These are phyloP conservation scores for Cinclus mexicanus DNA, from an alignment of 2,113 vertebrate species.

Conservation along the genomic window DNA sequence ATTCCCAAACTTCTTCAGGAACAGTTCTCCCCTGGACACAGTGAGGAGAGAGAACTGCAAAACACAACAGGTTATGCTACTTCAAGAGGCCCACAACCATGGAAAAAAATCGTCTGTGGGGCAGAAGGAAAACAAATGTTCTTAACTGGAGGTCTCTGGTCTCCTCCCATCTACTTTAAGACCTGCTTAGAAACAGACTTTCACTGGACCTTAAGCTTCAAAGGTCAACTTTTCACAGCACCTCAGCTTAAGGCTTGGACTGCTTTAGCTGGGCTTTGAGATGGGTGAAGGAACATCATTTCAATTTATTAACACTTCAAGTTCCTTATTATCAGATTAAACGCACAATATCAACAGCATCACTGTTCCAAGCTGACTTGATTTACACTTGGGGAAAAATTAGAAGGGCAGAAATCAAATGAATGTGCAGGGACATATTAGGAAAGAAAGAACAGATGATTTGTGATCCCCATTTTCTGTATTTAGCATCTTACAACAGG, in stretches of 20 bases:
- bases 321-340: background rate
- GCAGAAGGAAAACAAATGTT: background rate
- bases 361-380: background rate
- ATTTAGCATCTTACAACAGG: background rate
- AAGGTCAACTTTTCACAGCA: background rate
- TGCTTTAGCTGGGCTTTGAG: background rate
- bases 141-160: background rate
- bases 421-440: background rate
- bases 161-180: background rate
- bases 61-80: background rate
- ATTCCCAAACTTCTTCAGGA: background rate
- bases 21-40: background rate
- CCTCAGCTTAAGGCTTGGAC: background rate
- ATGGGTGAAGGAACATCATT: background rate
- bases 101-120: background rate
- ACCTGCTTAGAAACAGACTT: background rate
- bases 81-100: background rate
- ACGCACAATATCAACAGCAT: background rate
- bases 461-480: background rate
- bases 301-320: background rate
- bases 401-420: background rate
- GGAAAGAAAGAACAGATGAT: background rate
- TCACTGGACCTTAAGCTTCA: background rate
- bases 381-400: background rate
- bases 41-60: background rate